phyloP scores from a whole-genome alignment of 1,140 invertebrate genomes.

The Eueides isabella region DNA sequence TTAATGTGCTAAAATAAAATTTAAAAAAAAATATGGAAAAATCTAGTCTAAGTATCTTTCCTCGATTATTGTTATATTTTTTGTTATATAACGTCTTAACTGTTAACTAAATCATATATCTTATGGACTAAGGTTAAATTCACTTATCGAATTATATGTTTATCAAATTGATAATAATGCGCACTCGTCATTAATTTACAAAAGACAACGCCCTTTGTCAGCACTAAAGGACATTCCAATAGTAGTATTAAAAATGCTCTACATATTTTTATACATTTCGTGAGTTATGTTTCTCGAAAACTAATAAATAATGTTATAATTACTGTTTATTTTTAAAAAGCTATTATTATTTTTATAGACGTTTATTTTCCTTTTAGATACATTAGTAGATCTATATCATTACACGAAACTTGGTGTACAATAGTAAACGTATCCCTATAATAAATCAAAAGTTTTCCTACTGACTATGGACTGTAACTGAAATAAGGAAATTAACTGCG shows the following conservation, averaged over 20 bases:
- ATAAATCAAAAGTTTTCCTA: background rate
- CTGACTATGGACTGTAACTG: background rate
- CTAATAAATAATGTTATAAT: too few relatives aligned
- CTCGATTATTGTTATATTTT: background rate
- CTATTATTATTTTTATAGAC: too few relatives aligned
- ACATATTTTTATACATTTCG: background rate
- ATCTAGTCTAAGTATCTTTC: background rate
- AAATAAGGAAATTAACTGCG: slow-evolving; percentile 1
- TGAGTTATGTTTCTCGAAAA: background rate
- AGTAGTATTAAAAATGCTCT: background rate
- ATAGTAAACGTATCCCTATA: too few relatives aligned
- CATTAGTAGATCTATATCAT: too few relatives aligned
- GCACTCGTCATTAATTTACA: background rate
- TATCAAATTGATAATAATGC: background rate
- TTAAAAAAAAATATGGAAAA: background rate
- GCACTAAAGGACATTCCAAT: background rate
- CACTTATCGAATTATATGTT: background rate
- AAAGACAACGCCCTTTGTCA: background rate
- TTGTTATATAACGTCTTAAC: too few relatives aligned
- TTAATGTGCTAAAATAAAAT: too few relatives aligned
- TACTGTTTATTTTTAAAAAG: too few relatives aligned
- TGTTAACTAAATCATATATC: too few relatives aligned
- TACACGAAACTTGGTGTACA: too few relatives aligned
- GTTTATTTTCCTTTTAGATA: too few relatives aligned
- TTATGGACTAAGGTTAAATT: background rate